Percentiles rank a stretch among this genome's conserved stretches.
phyloP scores from a whole-genome alignment of 2,888 invertebrate species.

The Tetrapedia diversipes region DNA sequence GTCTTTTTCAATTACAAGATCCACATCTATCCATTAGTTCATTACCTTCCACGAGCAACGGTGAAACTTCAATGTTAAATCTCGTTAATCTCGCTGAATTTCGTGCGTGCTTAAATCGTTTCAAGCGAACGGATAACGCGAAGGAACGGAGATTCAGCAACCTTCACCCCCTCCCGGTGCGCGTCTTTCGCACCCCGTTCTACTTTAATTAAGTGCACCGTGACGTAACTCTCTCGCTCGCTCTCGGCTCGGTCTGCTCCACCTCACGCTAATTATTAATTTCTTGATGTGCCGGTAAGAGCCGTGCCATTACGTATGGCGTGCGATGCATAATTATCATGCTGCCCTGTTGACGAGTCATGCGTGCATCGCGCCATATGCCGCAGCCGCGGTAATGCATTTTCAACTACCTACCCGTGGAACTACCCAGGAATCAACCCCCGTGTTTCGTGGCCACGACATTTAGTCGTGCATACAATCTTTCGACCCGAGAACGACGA shows the following conservation, averaged over 20 bases:
- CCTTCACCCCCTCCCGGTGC: too few species aligned
- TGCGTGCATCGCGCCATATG: slow-evolving; percentile 81
- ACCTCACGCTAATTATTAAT: slow-evolving; percentile 81
- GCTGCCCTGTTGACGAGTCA: slow-evolving; percentile 79
- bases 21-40: not conserved
- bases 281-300: slow-evolving; percentile 81
- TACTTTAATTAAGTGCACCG: slow-evolving; percentile 77
- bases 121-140: slow-evolving; percentile 7
- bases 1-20: not conserved
- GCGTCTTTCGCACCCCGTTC: slow-evolving; percentile 59
- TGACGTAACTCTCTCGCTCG: slow-evolving; percentile 65
- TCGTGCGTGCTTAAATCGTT: slow-evolving; percentile 31
- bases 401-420: slow-evolving; percentile 73
- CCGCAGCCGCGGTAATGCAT: slow-evolving; percentile 79
- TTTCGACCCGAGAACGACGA: slow-evolving; percentile 52
- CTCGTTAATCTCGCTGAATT: slow-evolving; percentile 46
- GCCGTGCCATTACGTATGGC: slow-evolving; percentile 80
- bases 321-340: slow-evolving; percentile 82
- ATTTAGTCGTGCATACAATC: slow-evolving; percentile 59
- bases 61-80: slow-evolving; percentile 18
- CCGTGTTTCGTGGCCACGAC: slow-evolving; percentile 35
- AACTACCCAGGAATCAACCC: slow-evolving; percentile 48
- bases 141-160: slow-evolving; percentile 34
- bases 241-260: slow-evolving; percentile 62
- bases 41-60: not conserved